These are phyloP conservation scores for Aleiodes alternator DNA, from an alignment of 2,888 invertebrate species.

Conservation along the genomic window DNA sequence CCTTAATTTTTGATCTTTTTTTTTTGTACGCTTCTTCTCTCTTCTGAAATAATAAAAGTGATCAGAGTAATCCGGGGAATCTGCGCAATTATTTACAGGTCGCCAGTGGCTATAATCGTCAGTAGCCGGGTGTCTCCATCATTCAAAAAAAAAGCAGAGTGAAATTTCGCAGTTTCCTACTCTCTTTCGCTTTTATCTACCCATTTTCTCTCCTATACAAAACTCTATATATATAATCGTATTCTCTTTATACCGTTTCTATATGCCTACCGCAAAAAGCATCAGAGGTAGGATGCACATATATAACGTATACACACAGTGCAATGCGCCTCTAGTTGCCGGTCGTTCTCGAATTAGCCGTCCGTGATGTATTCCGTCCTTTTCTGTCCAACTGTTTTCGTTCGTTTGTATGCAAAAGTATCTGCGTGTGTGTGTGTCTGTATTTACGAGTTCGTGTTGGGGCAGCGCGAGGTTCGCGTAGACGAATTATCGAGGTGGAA, in stretches of 20 bases:
- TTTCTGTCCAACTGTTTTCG: constrained; percentile 5
- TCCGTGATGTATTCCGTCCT: not conserved
- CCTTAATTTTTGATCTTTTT: too few species aligned
- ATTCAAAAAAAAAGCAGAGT: constrained; percentile 29
- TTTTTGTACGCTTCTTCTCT: too few species aligned
- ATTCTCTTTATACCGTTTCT: constrained; percentile 58
- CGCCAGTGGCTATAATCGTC: constrained; percentile 40
- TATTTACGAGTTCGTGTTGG: not conserved
- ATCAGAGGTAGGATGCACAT: constrained; percentile 7
- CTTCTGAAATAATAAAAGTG: too few species aligned
- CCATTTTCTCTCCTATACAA: constrained; percentile 48
- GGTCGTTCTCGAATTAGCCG: constrained; percentile 29
- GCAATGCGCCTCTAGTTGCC: constrained; percentile 24
- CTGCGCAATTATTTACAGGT: constrained; percentile 38
- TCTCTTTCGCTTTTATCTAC: constrained; percentile 58
- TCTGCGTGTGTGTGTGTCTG: too few species aligned
- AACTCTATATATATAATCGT: constrained; percentile 57
- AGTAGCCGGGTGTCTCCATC: constrained; percentile 8
- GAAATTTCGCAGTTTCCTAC: constrained; percentile 47
- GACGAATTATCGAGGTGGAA: constrained; percentile 44
- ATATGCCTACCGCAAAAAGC: constrained; percentile 33
- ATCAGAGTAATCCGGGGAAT: constrained; percentile 9
- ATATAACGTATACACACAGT: constrained; percentile 4
- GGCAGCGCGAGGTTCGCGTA: constrained; percentile 10
- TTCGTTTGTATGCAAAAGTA: too few species aligned